Conservation (phyloP, 2,888 invertebrate genomes). For the Odontocolon sp. region DNA sequence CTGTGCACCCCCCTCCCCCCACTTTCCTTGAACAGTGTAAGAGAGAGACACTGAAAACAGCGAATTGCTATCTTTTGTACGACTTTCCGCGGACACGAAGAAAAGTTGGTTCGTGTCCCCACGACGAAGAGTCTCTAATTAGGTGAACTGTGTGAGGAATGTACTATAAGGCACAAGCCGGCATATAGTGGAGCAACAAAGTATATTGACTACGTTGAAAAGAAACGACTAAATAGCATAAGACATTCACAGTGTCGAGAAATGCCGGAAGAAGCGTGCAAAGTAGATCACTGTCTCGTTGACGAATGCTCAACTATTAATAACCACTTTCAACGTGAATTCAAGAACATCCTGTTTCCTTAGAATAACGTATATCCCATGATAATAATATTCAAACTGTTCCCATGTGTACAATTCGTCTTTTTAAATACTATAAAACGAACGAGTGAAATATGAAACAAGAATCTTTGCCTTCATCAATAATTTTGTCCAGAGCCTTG, state of each 20-base stretch:
- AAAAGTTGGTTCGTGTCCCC: slow-evolving; percentile 25
- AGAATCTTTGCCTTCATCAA: too few species aligned
- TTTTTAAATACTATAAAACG: too few species aligned
- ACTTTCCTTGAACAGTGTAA: neutral
- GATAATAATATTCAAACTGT: neutral
- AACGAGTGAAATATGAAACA: too few species aligned
- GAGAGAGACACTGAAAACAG: neutral
- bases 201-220: neutral
- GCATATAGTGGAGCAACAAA: neutral
- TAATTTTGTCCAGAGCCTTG: too few species aligned
- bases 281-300: slow-evolving; percentile 29
- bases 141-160: slow-evolving; percentile 30
- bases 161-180: neutral
- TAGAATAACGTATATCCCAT: neutral
- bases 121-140: slow-evolving; percentile 41
- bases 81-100: slow-evolving; percentile 21
- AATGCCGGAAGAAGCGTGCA: slow-evolving; percentile 21
- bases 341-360: neutral
- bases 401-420: neutral
- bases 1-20: neutral
- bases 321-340: slow-evolving; percentile 2
- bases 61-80: slow-evolving; percentile 40
- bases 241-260: neutral
- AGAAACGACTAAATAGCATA: neutral
- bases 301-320: slow-evolving; percentile 28